These are phyloP conservation scores for Macrosteles quadrilineatus DNA, from an alignment of 1,140 invertebrate genomes.

Conservation along the genomic window DNA sequence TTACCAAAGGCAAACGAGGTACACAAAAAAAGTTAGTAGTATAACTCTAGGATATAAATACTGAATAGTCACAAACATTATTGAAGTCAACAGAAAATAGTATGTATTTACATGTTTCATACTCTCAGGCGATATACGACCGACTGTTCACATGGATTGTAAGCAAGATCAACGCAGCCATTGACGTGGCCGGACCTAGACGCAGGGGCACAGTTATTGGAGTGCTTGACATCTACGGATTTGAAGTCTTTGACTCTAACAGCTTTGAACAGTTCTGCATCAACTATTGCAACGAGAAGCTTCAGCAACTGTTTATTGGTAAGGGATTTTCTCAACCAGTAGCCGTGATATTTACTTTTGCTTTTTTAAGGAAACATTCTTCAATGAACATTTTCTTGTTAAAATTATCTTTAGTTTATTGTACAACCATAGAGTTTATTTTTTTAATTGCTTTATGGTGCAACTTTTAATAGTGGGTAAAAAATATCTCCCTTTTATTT, in stretches of 20 bases:
- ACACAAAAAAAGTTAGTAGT: too few relatives aligned
- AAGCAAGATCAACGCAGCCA: slow-evolving; percentile 81
- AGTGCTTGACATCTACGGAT: slow-evolving; percentile 96
- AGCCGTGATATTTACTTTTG: too few relatives aligned
- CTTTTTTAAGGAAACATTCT: too few relatives aligned
- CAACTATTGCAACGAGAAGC: slow-evolving; percentile 96
- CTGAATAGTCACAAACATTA: too few relatives aligned
- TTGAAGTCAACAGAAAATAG: too few relatives aligned
- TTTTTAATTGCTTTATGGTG: too few relatives aligned
- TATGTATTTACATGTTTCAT: too few relatives aligned
- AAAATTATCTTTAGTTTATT: slow-evolving; percentile 20
- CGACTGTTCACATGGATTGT: slow-evolving; percentile 93
- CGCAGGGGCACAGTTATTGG: slow-evolving; percentile 83
- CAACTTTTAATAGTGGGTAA: too few relatives aligned
- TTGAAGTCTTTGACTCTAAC: slow-evolving; percentile 95
- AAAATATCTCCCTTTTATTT: too few relatives aligned
- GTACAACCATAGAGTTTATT: too few relatives aligned
- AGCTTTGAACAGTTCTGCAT: slow-evolving; percentile 97
- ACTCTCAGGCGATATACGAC: slow-evolving; percentile 89
- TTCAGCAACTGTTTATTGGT: slow-evolving; percentile 96
- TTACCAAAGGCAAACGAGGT: too few relatives aligned
- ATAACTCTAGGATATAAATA: too few relatives aligned
- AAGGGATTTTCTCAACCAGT: slow-evolving; percentile 49
- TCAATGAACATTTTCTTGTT: slow-evolving; percentile 10
- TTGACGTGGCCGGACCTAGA: slow-evolving; percentile 54